These are phyloP conservation scores for Falco punctatus DNA, from an alignment of 2,113 vertebrate genomes.

Conservation along the genomic window DNA sequence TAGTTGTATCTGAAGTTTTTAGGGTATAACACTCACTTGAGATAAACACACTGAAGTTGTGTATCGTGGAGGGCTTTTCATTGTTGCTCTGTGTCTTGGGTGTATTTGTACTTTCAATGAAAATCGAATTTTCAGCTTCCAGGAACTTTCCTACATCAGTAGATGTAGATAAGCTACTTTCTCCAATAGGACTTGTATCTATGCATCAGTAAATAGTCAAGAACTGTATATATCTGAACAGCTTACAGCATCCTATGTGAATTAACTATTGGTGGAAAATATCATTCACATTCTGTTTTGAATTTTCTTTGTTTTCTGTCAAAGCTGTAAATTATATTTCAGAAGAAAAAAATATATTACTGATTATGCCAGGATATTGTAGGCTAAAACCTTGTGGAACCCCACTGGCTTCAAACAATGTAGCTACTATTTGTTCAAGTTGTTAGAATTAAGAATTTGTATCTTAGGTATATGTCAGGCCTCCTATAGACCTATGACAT, in stretches of 20 bases:
- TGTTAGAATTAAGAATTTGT: neutral
- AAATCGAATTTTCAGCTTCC: neutral
- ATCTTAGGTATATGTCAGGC: conserved; percentile 4
- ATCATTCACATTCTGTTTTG: neutral
- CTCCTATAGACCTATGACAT: conserved; percentile 14
- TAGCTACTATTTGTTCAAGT: neutral
- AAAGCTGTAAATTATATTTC: neutral
- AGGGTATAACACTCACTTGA: neutral
- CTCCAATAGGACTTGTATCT: neutral
- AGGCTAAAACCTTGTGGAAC: neutral
- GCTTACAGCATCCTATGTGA: neutral
- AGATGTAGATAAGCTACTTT: neutral
- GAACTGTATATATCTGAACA: neutral
- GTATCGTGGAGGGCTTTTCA: neutral
- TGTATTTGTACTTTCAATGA: neutral
- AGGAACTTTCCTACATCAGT: neutral
- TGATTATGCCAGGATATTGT: neutral
- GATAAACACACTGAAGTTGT: too few relatives aligned
- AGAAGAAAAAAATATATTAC: neutral
- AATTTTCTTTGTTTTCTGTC: neutral
- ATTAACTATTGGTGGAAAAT: neutral
- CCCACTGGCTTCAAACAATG: neutral
- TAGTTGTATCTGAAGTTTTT: neutral
- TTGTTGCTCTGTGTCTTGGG: neutral
- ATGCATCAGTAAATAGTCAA: neutral